Evolutionary conservation across 1,140 invertebrate species (phyloP).

Genomic region (Calliphora vicina): DNA sequence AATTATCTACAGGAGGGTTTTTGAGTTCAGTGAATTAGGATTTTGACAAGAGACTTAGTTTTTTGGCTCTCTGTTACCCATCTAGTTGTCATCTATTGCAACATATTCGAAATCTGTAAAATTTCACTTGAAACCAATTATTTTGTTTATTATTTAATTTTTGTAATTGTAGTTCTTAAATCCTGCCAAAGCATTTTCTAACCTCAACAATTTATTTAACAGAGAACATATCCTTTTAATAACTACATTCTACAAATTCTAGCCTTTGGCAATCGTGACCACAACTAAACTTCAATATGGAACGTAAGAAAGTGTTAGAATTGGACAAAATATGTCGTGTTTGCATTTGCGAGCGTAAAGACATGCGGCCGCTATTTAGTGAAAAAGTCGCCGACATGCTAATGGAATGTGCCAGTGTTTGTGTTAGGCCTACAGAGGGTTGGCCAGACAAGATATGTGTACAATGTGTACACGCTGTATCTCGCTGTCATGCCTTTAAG

Average conservation of each 20-base stretch:
- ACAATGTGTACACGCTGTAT: constrained; percentile 70
- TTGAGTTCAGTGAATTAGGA: too few relatives aligned
- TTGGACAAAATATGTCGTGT: constrained; percentile 71
- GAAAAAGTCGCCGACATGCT: constrained; percentile 70
- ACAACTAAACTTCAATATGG: constrained; percentile 45
- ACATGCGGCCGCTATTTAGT: constrained; percentile 70
- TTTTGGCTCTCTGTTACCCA: too few relatives aligned
- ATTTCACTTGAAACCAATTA: too few relatives aligned
- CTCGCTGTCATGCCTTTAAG: constrained; percentile 68
- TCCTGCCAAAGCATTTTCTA: not conserved
- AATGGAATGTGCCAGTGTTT: constrained; percentile 69
- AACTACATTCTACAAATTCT: not conserved
- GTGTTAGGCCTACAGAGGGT: constrained; percentile 67
- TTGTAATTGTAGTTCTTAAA: too few relatives aligned
- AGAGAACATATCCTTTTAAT: not conserved
- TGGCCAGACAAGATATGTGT: constrained; percentile 68
- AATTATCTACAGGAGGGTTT: too few relatives aligned
- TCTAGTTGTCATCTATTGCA: too few relatives aligned
- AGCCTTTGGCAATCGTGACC: not conserved
- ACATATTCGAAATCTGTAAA: too few relatives aligned
- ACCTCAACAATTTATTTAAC: too few relatives aligned
- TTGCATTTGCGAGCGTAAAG: constrained; percentile 69
- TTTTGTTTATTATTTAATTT: too few relatives aligned
- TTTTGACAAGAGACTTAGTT: too few relatives aligned
- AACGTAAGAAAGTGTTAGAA: constrained; percentile 59